Base-by-base conservation (phyloP, 1,140 invertebrate genomes). In the Drosophila prosaltans region DNA sequence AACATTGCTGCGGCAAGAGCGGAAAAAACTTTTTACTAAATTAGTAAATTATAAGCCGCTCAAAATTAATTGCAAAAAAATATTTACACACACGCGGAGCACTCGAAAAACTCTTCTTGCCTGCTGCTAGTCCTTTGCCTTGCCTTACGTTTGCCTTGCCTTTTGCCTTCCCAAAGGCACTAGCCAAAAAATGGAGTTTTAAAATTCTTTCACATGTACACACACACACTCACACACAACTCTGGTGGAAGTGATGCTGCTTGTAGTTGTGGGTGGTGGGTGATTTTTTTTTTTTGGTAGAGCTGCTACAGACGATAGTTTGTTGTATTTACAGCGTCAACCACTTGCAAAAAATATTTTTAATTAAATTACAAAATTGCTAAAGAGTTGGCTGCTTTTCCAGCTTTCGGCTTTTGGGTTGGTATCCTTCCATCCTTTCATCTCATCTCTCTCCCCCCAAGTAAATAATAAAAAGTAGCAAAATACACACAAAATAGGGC, bases 61-160 rank as follows among this genome's bases (percentile, higher is more conserved):
- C 84, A 89, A 90, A 89, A 90, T 89, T 89, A 89, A 89, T 89
- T 90, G 85, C 81, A 90, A 89, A 90, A 86, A 89, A 89, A 89
- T 89, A 90, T 89, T 90, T 89, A 89, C 84, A 88, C 84, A 81
- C 85, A 81, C 69, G 69, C 84, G 61, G 43, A 32, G 55, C 59
- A 40, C 59, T 24, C 72, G 24, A 61, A 26, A 28, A 24, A 24
- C 58, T 40, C 58, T 43, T 39, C 7, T 32, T 51, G 48, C 67
- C 45, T 10, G 32, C 4, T 36, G 32, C 32, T 5, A 26, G 26
- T 21, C 21, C n/a, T 21, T 51, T 51, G 45, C 45, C 45, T 51
- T 51, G 45, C 21, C 21, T 51, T 51, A 21, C 45, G 21, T 51
- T 36, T 36, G 32, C 32, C 32, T 36, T 51, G 26, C 21, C 45